Base-by-base conservation (phyloP, 2,113 vertebrate species). In the Peromyscus leucopus region DNA sequence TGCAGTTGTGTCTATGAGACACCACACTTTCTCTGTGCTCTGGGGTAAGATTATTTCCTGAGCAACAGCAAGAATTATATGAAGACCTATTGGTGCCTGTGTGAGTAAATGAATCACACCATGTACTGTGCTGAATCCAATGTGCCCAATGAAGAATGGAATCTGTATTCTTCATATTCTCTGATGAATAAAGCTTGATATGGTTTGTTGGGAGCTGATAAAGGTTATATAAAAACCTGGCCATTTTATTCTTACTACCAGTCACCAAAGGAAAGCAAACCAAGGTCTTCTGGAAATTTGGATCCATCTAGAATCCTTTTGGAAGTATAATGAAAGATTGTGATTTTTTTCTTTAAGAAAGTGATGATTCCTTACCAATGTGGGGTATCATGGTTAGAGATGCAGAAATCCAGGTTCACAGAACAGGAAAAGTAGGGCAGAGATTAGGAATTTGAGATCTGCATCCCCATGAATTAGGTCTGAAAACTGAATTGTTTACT, bases 231-330 rank as follows among this genome's bases (percentile, higher is more conserved):
- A 82, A 5, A 31, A 46, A 36, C 15, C 0, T n/a, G 12, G 0
- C 5, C 6, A 15, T 51, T 0, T 0, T 1, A 5, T 28, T 16
- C 5, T 39, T 28, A 26, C 1, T 55, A 48, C 2, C 59, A 82
- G 4, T 42, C 28, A 31, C 74, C 28, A 63, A 31, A 28, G 46
- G 39, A 74, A 93, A 94, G 67, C 46, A 78, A n/a, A n/a, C 12
- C 15, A 69, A 88, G 24, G 17, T 67, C 5, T 36, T 82, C 7
- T 75, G 5, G 75, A 46, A 95, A 91, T 21, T 89, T 74, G 24
- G 17, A 57, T 79, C 28, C 59, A 93, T 94, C 22, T 21, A 65
- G 9, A 78, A n/a, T 79, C 36, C 46, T 22, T 36, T 84, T 57
- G 80, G 55, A 82, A n/a, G 33, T 21, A 39, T 19, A 78, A 21